Evolutionary conservation across 2,888 invertebrate genomes (phyloP).

Genomic region (Drepanosiphum platanoidis): DNA sequence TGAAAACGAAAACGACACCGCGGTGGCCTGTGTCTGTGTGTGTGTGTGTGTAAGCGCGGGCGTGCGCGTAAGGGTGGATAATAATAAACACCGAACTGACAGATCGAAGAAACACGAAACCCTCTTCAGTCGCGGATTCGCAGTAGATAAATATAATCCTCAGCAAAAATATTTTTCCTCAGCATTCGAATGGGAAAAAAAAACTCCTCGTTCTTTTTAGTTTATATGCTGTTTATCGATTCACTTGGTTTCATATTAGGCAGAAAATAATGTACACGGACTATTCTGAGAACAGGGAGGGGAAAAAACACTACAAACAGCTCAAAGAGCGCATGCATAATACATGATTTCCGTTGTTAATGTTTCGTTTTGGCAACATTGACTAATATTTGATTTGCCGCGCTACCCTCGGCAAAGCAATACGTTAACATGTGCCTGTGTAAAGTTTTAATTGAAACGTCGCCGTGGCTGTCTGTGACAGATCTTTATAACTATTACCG

Average conservation of each 20-base stretch:
- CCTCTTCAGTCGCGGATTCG: constrained; percentile 19
- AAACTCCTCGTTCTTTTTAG: constrained; percentile 29
- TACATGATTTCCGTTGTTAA: constrained; percentile 58
- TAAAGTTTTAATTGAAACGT: constrained; percentile 56
- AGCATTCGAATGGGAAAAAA: constrained; percentile 51
- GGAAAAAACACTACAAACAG: constrained; percentile 49
- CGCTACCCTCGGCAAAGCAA: not conserved
- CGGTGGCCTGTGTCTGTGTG: constrained; percentile 5
- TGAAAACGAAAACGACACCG: constrained; percentile 60
- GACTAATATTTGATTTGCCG: constrained; percentile 57
- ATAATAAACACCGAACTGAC: constrained; percentile 58
- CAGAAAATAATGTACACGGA: constrained; percentile 34
- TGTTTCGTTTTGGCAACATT: constrained; percentile 50
- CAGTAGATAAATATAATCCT: constrained; percentile 52
- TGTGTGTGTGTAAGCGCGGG: no score
- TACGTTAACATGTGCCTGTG: not conserved
- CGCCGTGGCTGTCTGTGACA: constrained; percentile 23
- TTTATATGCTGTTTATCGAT: constrained; percentile 53
- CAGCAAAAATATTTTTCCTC: constrained; percentile 39
- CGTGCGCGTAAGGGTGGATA: constrained; percentile 34
- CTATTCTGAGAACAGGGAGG: not conserved
- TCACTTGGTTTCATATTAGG: constrained; percentile 54
- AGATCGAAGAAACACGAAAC: constrained; percentile 56
- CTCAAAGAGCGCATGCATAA: constrained; percentile 49
- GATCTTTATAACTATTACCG: constrained; percentile 1